Evolutionary conservation across 1,140 invertebrate species (phyloP).

Genomic region (Drosophila pseudoobscura): DNA sequence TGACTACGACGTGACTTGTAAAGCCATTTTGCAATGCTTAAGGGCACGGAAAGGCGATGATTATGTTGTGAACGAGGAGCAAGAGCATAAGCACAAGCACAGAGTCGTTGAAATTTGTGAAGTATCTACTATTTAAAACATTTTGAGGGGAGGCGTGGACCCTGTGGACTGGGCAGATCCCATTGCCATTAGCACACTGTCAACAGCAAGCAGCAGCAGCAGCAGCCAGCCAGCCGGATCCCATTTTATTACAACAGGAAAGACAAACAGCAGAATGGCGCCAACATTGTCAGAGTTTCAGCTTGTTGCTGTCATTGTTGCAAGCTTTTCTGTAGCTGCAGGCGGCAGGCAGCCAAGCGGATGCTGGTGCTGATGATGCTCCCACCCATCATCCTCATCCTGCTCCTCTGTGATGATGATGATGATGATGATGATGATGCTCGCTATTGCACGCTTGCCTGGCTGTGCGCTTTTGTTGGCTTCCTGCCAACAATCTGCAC

Average conservation of each 20-base stretch:
- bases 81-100: not conserved
- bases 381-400: not conserved
- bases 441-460: slow-evolving; percentile 32
- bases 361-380: slow-evolving; percentile 36
- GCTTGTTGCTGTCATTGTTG: slow-evolving; percentile 44
- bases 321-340: slow-evolving; percentile 42
- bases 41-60: not conserved
- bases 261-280: slow-evolving; percentile 79
- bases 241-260: slow-evolving; percentile 80
- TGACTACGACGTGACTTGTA: slow-evolving; percentile 50
- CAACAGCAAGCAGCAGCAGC: slow-evolving; percentile 22
- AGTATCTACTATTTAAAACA: slow-evolving; percentile 60
- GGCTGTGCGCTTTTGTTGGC: slow-evolving; percentile 45
- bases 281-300: slow-evolving; percentile 71
- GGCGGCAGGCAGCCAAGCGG: slow-evolving; percentile 56
- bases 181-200: slow-evolving; percentile 64
- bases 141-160: slow-evolving; percentile 28
- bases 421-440: slow-evolving; percentile 31
- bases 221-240: slow-evolving; percentile 64
- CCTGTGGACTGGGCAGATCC: slow-evolving; percentile 33
- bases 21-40: slow-evolving; percentile 11
- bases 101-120: slow-evolving; percentile 53
- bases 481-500: slow-evolving; percentile 73
- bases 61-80: slow-evolving; percentile 10
- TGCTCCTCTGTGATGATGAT: slow-evolving; percentile 3